These are phyloP conservation scores for Autographa pulchrina DNA, from an alignment of 2,888 invertebrate genomes.

Conservation along the genomic window DNA sequence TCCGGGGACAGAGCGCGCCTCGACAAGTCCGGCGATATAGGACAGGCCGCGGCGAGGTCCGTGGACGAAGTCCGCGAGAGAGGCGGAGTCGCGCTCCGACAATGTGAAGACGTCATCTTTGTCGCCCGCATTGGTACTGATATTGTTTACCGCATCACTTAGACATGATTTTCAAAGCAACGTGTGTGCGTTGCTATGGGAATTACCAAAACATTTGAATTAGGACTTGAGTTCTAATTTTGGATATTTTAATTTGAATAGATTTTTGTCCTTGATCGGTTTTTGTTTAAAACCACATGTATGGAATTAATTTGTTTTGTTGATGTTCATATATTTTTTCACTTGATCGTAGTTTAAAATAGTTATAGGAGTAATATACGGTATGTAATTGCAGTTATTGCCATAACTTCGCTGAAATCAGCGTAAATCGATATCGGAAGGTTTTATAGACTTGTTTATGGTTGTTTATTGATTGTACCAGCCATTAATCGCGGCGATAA, in stretches of 20 bases:
- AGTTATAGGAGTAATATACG: conserved; percentile 8
- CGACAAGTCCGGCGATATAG: conserved; percentile 80
- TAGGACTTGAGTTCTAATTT: conserved; percentile 19
- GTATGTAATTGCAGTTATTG: conserved; percentile 32
- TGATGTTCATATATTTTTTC: background rate
- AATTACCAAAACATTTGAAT: conserved; percentile 13
- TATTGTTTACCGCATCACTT: conserved; percentile 46
- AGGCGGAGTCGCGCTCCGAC: conserved; percentile 87
- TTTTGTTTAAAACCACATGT: background rate
- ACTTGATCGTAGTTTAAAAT: conserved; percentile 15
- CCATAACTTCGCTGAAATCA: conserved; percentile 53
- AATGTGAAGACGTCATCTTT: conserved; percentile 88
- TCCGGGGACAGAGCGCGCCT: conserved; percentile 83
- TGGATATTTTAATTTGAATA: conserved; percentile 3
- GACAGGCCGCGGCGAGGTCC: conserved; percentile 72
- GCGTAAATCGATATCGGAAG: conserved; percentile 49
- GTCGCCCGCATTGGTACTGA: conserved; percentile 81
- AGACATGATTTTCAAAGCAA: conserved; percentile 12
- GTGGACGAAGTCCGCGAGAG: conserved; percentile 84
- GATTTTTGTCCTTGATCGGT: background rate
- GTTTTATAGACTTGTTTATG: conserved; percentile 47
- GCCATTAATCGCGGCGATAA: conserved; percentile 48
- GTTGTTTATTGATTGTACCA: conserved; percentile 44
- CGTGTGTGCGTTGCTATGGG: conserved; percentile 8
- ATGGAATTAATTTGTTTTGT: background rate